A percentile compares a stretch with the other conserved stretches of the same genome.
Evolutionary conservation across 2,888 invertebrate genomes (phyloP).

Genomic region (Drosophila histrio): DNA sequence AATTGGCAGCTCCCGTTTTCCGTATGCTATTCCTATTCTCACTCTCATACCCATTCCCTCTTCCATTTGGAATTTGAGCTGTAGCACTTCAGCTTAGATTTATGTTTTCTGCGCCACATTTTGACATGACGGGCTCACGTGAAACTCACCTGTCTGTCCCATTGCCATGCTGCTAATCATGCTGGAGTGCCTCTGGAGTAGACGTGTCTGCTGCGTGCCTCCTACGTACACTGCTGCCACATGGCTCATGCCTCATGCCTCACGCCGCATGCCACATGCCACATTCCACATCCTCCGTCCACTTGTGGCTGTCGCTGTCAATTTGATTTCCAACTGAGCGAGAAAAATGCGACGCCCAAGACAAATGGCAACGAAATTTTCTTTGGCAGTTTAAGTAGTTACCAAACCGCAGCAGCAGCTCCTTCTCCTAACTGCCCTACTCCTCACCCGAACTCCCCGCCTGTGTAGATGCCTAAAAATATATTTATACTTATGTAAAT

Average conservation of each 20-base stretch:
- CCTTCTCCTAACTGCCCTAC: neutral
- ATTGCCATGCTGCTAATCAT: constrained; percentile 54
- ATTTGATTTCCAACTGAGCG: constrained; percentile 58
- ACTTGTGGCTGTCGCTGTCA: constrained; percentile 72
- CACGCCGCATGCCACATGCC: constrained; percentile 18
- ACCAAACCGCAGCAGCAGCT: neutral
- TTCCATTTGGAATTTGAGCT: constrained; percentile 7
- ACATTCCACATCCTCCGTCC: constrained; percentile 13
- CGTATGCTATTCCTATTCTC: neutral
- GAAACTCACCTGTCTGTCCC: constrained; percentile 31
- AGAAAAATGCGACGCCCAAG: constrained; percentile 38
- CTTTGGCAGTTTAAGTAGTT: constrained; percentile 69
- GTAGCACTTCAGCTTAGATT: constrained; percentile 50
- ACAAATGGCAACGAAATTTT: constrained; percentile 62
- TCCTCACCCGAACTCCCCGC: neutral
- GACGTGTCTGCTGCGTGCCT: constrained; percentile 44
- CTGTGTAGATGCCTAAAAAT: constrained; percentile 22
- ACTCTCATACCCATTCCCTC: neutral
- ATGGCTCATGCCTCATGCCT: neutral
- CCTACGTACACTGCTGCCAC: constrained; percentile 8
- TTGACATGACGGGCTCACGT: constrained; percentile 55
- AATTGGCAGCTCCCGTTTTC: neutral
- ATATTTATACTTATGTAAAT: constrained; percentile 34
- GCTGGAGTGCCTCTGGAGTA: constrained; percentile 44
- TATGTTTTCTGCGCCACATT: constrained; percentile 47